Evolutionary conservation across 2,888 invertebrate genomes (phyloP), one percentile per base, ranked within the genome.

Genomic region (Thymelicus sylvestris): DNA sequence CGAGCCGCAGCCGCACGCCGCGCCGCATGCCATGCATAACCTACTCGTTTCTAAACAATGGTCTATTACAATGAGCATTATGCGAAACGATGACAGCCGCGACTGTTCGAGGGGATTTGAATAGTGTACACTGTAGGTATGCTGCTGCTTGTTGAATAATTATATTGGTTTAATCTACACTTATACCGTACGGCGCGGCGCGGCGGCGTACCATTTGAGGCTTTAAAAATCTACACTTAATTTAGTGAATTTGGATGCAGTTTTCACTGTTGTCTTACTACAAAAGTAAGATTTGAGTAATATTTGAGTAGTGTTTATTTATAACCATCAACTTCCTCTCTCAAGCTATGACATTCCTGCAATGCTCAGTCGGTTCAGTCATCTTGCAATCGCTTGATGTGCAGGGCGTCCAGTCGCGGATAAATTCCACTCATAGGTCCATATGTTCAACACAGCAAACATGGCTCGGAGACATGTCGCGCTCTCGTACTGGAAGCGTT

Each of bases 11-110:
- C 52, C 12, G 12, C 50, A 15, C 67, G 66, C 66, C 73, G 60
- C 67, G 66, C 57, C 66, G 72, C 39, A 65, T 39, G 67, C 60
- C 60, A 60, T 48, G 19, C 41, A 67, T 67, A 65, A 60, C 52
- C 69, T 69, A 69, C 57, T 69, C 68, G 19, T 64, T 69, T 64
- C 69, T 57, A 64, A 69, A 69, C 69, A 69, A 69, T 69, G 57
- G 69, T 64, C 63, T 64, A 69, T 69, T 64, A 69, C 64, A 69
- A 69, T 69, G 50, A 64, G 47, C 64, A 69, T 64, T 64, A 63
- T 64, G 69, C 48, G 57, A 39, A 8, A 15, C 39, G 47, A 63
- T 64, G 69, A 69, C 48, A 59, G 64, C 69, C 48, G 59, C 50
- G 63, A 69, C 57, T 64, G 48, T 69, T 48, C 59, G 64, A 64